Base-by-base conservation (phyloP, 2,888 invertebrate species). In the Luffia ferchaultella region DNA sequence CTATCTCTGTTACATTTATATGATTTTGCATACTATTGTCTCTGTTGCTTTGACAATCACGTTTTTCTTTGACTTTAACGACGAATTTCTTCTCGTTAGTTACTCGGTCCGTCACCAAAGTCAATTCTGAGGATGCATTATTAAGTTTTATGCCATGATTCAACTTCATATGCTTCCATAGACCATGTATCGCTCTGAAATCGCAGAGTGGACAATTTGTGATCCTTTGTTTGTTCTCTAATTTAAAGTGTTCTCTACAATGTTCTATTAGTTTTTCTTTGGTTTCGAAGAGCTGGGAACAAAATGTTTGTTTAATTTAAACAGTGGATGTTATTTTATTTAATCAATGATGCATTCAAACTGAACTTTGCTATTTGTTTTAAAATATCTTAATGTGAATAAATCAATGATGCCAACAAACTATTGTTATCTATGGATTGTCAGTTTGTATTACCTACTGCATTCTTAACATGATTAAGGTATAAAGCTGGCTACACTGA, bases 271-370 rank as follows among this genome's bases (percentile, higher is more conserved):
- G 53, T 0, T 68, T 60, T 0, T 64, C 53, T 59, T 73, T 73
- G 0, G 75, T 72, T 54, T 67, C 60, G 58, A 68, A 82, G 0
- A 82, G 55, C 80, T 80, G 70, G 1, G 68, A 70, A 47, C n/a
- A n/a, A n/a, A n/a, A n/a, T n/a, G n/a, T n/a, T n/a, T n/a, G n/a
- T n/a, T n/a, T n/a, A n/a, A n/a, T n/a, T n/a, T n/a, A n/a, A n/a
- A n/a, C n/a, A n/a, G n/a, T n/a, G n/a, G n/a, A n/a, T n/a, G n/a
- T n/a, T n/a, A n/a, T n/a, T n/a, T n/a, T n/a, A n/a, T n/a, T n/a
- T n/a, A n/a, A n/a, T n/a, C n/a, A n/a, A n/a, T n/a, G n/a, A n/a
- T n/a, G n/a, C n/a, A n/a, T n/a, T n/a, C n/a, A n/a, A n/a, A n/a
- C n/a, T n/a, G n/a, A n/a, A n/a, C n/a, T n/a, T n/a, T n/a, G n/a